Base-by-base conservation (phyloP, 2,888 invertebrate species). In the Litoditis marina region DNA sequence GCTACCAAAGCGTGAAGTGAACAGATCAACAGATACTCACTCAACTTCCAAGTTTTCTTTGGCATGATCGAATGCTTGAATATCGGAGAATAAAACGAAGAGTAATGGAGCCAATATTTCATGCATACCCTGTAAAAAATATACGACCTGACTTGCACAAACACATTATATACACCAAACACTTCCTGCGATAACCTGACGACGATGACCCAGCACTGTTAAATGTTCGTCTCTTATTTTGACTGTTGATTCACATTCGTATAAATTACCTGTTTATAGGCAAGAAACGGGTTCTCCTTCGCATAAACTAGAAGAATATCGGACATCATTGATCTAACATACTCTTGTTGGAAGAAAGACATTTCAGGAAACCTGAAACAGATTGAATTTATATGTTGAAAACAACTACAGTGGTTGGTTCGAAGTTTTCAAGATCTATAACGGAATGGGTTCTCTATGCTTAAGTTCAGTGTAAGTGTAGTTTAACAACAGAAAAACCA, bases 61-160 rank as follows among this genome's bases (percentile, higher is more conserved):
- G 54, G 88, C 87, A 80, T 89, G 88, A 54, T 88, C 84, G 75
- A 88, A 86, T 4, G 88, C 87, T 80, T 89, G 88, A 71, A 90
- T 89, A 83, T 92, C 92, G 68, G 88, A 87, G 78, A 89, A 88
- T 27, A 91, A 85, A 13, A 91, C 90, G 81, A 89, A 90, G 31
- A 92, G 85, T 53, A 91, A 84, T 0, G 91, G 91, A 0, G 91
- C 92, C 55, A 92, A 84, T 53, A 92, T 87, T 84, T 92, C 92
- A 84, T 92, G 92, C 91, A 92, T 92, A 27, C 92, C 91, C 86
- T 88, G 83, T 25, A n/a, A n/a, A n/a, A n/a, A n/a, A n/a, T n/a
- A n/a, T n/a, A n/a, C n/a, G n/a, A n/a, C n/a, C n/a, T n/a, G n/a
- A n/a, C n/a, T n/a, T n/a, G n/a, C n/a, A n/a, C n/a, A n/a, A n/a